Conservation (phyloP, 1,140 invertebrate species). For the Drosophila auraria region DNA sequence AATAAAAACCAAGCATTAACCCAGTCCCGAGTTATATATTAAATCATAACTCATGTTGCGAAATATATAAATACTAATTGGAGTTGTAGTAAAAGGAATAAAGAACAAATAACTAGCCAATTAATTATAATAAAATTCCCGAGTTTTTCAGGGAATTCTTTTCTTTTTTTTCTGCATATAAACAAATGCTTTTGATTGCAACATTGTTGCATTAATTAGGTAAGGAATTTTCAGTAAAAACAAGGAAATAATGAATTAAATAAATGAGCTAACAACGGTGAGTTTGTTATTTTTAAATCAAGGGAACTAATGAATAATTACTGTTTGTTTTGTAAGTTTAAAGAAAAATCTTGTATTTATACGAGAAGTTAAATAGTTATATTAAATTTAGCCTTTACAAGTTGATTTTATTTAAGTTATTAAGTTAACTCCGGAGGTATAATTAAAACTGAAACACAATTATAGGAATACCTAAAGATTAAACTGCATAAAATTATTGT, state of each 20-base stretch:
- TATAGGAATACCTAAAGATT: not conserved
- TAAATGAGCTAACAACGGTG: not conserved
- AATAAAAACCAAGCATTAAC: constrained; percentile 3
- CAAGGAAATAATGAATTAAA: constrained; percentile 4
- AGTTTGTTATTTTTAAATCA: not conserved
- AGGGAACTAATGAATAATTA: not conserved
- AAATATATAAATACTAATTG: not conserved
- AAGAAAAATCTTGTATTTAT: no score
- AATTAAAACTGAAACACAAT: not conserved
- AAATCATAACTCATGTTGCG: not conserved
- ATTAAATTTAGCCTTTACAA: no score
- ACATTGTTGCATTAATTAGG: constrained; percentile 12
- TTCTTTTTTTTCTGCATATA: no score
- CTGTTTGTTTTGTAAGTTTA: no score
- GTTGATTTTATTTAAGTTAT: no score
- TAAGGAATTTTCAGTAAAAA: not conserved
- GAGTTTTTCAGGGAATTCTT: not conserved
- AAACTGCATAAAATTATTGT: not conserved
- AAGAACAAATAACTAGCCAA: not conserved
- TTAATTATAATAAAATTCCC: constrained; percentile 9
- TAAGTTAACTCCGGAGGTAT: not conserved
- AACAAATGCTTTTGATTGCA: not conserved
- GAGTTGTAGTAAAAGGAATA: not conserved
- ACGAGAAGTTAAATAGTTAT: no score
- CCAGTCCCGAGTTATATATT: not conserved